Base-by-base conservation (phyloP, 2,113 vertebrate genomes). In the Nothobranchius kuhntae region DNA sequence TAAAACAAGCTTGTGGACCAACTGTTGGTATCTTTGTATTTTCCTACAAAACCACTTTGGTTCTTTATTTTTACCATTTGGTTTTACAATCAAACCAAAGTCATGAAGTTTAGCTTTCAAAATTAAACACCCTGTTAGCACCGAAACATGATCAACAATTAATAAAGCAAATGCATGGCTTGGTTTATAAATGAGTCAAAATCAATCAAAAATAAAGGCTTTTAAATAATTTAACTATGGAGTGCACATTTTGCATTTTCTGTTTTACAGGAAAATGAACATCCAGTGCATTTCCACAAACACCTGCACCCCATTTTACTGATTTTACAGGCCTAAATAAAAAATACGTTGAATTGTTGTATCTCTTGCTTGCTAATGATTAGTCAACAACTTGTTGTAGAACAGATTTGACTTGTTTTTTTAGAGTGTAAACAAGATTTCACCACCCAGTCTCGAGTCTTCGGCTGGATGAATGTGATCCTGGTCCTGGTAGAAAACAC, bases 401-500 rank as follows among this genome's bases (percentile, higher is more conserved):
- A 36, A 61, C 7, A 38, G 24, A 45, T 59, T 9, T 46, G 21
- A 78, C 56, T 47, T 69, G 40, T 56, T 67, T 40, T 40, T 38
- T 42, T 13, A 24, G 40, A 77, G 61, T 36, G 64, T 38, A 53
- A 58, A 45, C 53, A 73, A 56, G n/a, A 46, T 61, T 84, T 81
- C 61, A 71, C 75, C 57, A 65, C 38, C 38, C 38, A 15, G 48
- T 40, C 46, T 45, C 45, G 24, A 26, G n/a, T 40, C 45, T 53
- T 67, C 35, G 11, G 13, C n/a, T 45, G 82, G 71, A 89, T 80
- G 26, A 45, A 87, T 83, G 53, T 60, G 56, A 77, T 68, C 78
- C 70, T 77, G 71, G 87, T 88, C 81, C 81, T 51, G 64, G 61
- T 69, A 65, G 82, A 86, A 83, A 75, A 77, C 70, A 78, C 56